A percentile compares a stretch with the other conserved stretches of the same genome.
Conservation (phyloP, 2,888 invertebrate species). For the Lycaena phlaeas region DNA sequence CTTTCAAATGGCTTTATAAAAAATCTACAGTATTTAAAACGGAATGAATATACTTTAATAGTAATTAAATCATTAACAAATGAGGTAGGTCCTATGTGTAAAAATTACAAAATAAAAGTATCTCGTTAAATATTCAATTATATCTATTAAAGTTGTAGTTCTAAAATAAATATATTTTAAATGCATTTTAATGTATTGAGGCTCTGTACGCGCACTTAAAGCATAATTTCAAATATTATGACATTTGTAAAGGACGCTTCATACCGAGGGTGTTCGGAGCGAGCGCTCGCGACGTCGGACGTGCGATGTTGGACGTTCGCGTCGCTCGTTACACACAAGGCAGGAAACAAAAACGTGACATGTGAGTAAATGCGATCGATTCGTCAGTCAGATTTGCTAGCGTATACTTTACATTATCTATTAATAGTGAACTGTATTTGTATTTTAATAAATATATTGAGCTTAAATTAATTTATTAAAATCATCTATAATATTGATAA, state of each 20-base stretch:
- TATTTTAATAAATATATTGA: constrained; percentile 6
- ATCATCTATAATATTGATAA: constrained; percentile 7
- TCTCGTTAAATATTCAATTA: constrained; percentile 1
- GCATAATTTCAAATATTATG: background rate
- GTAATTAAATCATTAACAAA: background rate
- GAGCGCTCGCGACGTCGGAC: background rate
- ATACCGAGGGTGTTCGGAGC: background rate
- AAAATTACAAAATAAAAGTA: constrained; percentile 8
- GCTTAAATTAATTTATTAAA: constrained; percentile 8
- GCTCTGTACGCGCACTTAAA: constrained; percentile 4
- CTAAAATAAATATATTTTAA: constrained; percentile 6
- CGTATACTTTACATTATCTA: constrained; percentile 10
- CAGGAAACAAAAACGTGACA: background rate
- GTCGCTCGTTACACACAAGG: background rate
- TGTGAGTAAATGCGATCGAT: constrained; percentile 9
- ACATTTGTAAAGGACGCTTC: background rate
- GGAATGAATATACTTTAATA: constrained; percentile 7
- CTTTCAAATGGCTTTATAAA: too few species aligned
- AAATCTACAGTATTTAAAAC: background rate
- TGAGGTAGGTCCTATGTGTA: constrained; percentile 7
- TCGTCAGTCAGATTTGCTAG: constrained; percentile 11
- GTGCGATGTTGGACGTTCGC: background rate
- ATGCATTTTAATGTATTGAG: constrained; percentile 3
- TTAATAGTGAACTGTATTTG: constrained; percentile 11
- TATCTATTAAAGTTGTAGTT: background rate